phyloP scores from a whole-genome alignment of 2,797 vertebrate species.

The Harpagifer antarcticus region DNA sequence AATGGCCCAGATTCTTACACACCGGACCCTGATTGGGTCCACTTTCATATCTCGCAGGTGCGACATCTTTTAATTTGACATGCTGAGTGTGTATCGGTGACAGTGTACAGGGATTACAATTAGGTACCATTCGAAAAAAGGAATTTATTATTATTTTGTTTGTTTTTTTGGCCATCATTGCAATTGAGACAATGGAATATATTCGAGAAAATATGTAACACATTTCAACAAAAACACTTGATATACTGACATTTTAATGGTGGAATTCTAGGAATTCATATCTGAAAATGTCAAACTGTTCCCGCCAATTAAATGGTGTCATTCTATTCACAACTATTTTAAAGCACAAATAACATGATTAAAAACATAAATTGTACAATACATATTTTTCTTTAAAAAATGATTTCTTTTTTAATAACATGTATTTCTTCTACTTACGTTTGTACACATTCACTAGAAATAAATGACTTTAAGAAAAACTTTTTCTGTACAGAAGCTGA shows the following conservation, averaged over 20 bases:
- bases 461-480: too few relatives aligned
- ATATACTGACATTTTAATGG: not conserved
- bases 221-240: not conserved
- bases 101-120: slow-evolving; percentile 5
- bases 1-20: slow-evolving; percentile 67
- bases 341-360: too few relatives aligned
- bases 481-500: too few relatives aligned
- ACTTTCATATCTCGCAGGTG: slow-evolving; percentile 57
- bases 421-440: not conserved
- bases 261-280: not conserved
- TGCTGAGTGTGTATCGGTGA: not conserved
- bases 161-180: not conserved
- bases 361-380: too few relatives aligned
- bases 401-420: not conserved
- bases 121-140: not conserved
- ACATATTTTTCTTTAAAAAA: not conserved
- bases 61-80: slow-evolving; percentile 42
- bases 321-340: too few relatives aligned
- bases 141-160: not conserved
- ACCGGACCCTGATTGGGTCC: slow-evolving; percentile 61
- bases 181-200: not conserved
- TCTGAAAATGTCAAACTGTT: not conserved
- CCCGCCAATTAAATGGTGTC: too few relatives aligned
- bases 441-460: not conserved
- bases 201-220: not conserved